Evolutionary conservation across 2,113 vertebrate genomes (phyloP), one percentile per base, ranked within the genome.

Genomic region (Silurus asotus): DNA sequence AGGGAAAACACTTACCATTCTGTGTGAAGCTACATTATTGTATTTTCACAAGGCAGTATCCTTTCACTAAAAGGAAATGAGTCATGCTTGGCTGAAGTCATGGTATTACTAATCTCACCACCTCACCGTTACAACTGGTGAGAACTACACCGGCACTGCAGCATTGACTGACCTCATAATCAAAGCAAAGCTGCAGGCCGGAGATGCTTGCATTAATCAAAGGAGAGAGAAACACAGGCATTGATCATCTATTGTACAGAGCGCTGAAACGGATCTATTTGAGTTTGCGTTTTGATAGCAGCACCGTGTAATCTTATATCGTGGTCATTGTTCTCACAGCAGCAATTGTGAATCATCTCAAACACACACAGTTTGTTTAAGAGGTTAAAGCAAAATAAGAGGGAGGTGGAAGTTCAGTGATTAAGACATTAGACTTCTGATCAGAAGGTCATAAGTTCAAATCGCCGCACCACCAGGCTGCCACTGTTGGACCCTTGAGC

Each of bases 41-140:
- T 48, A 17, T 23, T 48, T 79, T 69, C 14, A n/a, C 9, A 62
- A 77, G 23, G n/a, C 20, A 58, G 11, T 81, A 55, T 85, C 49
- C 13, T 49, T 53, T 85, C 23, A 67, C 59, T 53, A 79, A 84
- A 87, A 89, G 84, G 88, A 89, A 89, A 86, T 89, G 86, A 89
- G 61, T 89, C 89, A 88, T 84, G 83, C 45, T 65, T 88, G 28
- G 37, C 77, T 81, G 67, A 84, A 84, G 78, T 81, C 64, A 80
- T 49, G 59, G 78, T 79, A 72, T 87, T 69, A 84, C 86, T 80
- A 80, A 84, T 84, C 53, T 69, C 49, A 59, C n/a, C 75, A 28
- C 49, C 53, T 67, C 83, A 11, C 76, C 37, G 65, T 64, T 83
- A 82, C 90, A 86, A 86, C 85, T 89, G 87, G 81, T 55, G 51